phyloP scores from a whole-genome alignment of 2,797 vertebrate genomes.

The Sarcophilus harrisii region DNA sequence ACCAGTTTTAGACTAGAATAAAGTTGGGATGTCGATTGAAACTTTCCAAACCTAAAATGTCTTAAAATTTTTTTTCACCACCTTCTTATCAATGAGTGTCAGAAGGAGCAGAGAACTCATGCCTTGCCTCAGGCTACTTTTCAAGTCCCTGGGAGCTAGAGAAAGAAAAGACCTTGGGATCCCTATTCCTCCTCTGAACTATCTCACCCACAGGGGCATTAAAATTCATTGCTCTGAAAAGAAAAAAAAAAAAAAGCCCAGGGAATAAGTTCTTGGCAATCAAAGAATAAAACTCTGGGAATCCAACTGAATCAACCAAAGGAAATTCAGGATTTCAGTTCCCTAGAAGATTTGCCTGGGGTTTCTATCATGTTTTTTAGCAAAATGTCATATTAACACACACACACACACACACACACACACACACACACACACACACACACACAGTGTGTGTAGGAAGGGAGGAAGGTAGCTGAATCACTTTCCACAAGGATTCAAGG shows the following conservation, averaged over 20 bases:
- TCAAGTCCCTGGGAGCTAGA: neutral
- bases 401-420: neutral
- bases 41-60: neutral
- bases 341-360: neutral
- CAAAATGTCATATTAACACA: neutral
- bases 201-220: neutral
- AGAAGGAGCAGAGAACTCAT: neutral
- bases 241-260: neutral
- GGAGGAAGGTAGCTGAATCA: neutral
- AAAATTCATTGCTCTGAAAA: constrained; percentile 19
- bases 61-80: neutral
- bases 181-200: neutral
- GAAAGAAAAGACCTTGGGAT: neutral
- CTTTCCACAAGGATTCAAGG: constrained; percentile 2
- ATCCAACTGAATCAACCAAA: constrained; percentile 19
- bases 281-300: constrained; percentile 36
- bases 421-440: too few relatives aligned
- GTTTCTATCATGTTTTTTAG: constrained; percentile 10
- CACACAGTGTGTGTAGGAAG: neutral
- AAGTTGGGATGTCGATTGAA: neutral
- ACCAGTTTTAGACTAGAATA: neutral
- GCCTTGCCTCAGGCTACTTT: neutral
- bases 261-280: neutral
- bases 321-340: constrained; percentile 30
- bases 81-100: neutral